Percentiles rank a stretch among this genome's conserved stretches.
phyloP scores from a whole-genome alignment of 2,797 vertebrate genomes.

The Leucoraja ocellata region DNA sequence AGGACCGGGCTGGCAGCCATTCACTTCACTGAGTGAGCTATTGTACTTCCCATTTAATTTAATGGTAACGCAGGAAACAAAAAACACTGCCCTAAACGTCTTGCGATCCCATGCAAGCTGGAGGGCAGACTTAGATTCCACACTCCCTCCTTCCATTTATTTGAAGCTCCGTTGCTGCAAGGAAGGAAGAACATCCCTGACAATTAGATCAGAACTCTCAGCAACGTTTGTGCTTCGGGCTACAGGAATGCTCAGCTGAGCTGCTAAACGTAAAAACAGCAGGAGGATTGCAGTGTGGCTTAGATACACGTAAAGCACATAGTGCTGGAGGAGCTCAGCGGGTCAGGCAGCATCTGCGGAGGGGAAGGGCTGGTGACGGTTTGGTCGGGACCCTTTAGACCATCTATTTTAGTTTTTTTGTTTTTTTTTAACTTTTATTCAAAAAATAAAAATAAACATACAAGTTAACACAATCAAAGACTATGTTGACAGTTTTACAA shows the following conservation, averaged over 20 bases:
- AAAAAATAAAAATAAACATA: too few relatives aligned
- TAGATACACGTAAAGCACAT: not conserved
- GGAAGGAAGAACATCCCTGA: not conserved
- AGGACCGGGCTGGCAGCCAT: not conserved
- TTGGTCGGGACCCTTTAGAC: too few relatives aligned
- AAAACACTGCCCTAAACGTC: not conserved
- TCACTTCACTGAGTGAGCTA: conserved; percentile 13
- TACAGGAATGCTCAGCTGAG: not conserved
- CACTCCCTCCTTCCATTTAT: not conserved
- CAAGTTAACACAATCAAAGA: too few relatives aligned
- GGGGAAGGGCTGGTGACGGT: too few relatives aligned
- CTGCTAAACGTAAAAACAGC: not conserved
- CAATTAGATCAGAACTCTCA: not conserved
- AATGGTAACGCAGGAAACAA: not conserved
- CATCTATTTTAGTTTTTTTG: too few relatives aligned
- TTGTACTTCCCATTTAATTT: conserved; percentile 2
- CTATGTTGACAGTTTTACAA: too few relatives aligned
- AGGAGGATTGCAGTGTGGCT: not conserved
- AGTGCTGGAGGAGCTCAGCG: too few relatives aligned
- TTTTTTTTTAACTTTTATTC: too few relatives aligned
- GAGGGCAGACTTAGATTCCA: not conserved
- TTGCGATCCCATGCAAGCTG: not conserved
- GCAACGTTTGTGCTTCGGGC: not conserved
- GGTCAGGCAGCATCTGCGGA: too few relatives aligned
- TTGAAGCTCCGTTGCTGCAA: not conserved